Percentiles rank a stretch among this genome's conserved stretches.
Conservation (phyloP, 2,888 invertebrate species). For the Aspidiotus destructor region DNA sequence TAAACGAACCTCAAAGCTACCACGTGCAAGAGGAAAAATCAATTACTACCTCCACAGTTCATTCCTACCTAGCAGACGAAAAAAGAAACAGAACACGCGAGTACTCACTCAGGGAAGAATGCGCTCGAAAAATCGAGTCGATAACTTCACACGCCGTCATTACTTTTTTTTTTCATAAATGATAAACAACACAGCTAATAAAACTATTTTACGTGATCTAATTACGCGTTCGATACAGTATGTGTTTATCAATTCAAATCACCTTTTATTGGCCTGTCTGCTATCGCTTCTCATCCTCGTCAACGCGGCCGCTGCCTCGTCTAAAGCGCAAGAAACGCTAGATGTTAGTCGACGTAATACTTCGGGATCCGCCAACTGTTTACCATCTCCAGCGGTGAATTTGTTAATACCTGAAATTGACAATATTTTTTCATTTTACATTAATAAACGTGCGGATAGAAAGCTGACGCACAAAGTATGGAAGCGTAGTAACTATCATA, state of each 20-base stretch:
- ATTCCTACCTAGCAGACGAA: no score
- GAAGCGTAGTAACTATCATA: background rate
- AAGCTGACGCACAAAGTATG: background rate
- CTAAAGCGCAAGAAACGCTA: constrained; percentile 85
- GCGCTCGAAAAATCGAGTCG: no score
- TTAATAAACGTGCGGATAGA: background rate
- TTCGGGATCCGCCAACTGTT: constrained; percentile 79
- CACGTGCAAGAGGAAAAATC: no score
- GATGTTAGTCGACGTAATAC: constrained; percentile 76
- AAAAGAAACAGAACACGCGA: no score
- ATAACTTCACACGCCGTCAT: no score
- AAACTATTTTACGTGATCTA: no score
- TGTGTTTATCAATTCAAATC: background rate
- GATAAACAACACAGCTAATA: no score
- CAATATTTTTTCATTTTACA: background rate
- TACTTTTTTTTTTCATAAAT: no score
- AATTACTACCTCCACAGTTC: no score
- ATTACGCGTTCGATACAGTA: no score
- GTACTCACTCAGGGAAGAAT: no score
- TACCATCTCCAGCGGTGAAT: constrained; percentile 67
- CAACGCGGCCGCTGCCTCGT: constrained; percentile 92
- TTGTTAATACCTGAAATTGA: constrained; percentile 61
- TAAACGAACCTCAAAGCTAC: no score
- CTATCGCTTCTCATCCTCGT: constrained; percentile 86
- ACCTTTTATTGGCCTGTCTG: constrained; percentile 35